Base-by-base conservation (phyloP, 2,888 invertebrate genomes). In the Erebia aethiops region DNA sequence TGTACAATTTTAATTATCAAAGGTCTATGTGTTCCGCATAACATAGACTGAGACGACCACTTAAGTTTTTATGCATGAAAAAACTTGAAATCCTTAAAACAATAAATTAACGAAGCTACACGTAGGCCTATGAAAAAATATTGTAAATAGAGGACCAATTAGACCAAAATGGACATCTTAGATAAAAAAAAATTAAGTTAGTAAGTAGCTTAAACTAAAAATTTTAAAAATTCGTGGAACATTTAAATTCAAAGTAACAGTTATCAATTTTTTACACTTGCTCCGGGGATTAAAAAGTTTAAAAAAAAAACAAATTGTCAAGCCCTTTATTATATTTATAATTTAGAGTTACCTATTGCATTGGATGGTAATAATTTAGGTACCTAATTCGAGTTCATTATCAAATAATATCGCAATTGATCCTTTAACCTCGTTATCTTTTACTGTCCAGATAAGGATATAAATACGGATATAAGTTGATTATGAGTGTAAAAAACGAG, bases 401-500 rank as follows among this genome's bases (percentile, higher is more conserved):
- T 61, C 61, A 16, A 10, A 11, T 61, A 61, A 35, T 5, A 60
- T 43, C 60, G 41, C 41, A 43, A 43, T 46, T 61, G 46, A 61
- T 61, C 46, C 43, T 61, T 61, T 16, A 46, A 46, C n/a, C 18
- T 11, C 18, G 21, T 61, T 43, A 1, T 43, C 46, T 18, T 46
- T 61, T 43, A 43, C 13, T 2, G 7, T 62, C 16, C 26, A 9
- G 14, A 21, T 21, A 49, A 62, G 43, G 18, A 46, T 49, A 8
- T 49, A 62, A 49, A 49, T 49, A 49, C 62, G 62, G 49, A 62
- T 49, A 46, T 21, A 21, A 49, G 13, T 49, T 8, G 43, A 65
- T 62, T 67, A 35, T 67, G 54, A 62, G 46, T 58, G 14, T 61
- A 70, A 10, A 18, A 58, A 63, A 63, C 9, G 54, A 56, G 52